These are phyloP conservation scores for Pissodes strobi DNA, from an alignment of 1,140 invertebrate genomes.

Conservation along the genomic window DNA sequence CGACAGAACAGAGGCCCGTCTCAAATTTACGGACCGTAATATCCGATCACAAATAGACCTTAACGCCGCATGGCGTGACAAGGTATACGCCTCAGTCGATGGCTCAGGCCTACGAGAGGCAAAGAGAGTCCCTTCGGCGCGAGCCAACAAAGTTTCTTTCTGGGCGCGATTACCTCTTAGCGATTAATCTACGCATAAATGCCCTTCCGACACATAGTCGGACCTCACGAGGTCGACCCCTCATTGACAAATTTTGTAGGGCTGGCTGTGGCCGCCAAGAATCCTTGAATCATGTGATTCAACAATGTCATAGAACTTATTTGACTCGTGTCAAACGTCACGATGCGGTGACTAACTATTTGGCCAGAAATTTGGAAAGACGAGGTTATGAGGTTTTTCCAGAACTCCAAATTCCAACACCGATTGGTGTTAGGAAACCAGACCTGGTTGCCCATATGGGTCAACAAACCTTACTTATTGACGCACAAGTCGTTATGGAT, in stretches of 20 bases:
- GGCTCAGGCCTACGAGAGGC: neutral
- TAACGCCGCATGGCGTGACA: neutral
- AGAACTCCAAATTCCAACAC: no score
- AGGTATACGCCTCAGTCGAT: neutral
- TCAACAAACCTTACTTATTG: no score
- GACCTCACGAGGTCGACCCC: neutral
- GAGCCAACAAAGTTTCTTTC: neutral
- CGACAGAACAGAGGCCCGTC: neutral
- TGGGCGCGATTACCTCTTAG: neutral
- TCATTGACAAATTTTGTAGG: neutral
- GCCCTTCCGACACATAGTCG: neutral
- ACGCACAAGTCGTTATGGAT: no score
- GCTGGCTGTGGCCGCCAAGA: no score
- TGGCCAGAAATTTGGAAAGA: no score
- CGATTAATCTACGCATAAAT: no score
- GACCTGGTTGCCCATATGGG: no score
- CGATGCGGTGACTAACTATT: neutral
- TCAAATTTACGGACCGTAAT: no score
- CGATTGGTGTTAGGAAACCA: no score
- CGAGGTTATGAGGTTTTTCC: no score
- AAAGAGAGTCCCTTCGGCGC: neutral
- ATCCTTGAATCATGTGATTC: neutral
- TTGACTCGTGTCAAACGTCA: neutral
- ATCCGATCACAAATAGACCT: neutral
- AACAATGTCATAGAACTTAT: slow-evolving; percentile 6